Evolutionary conservation across 2,888 invertebrate species (phyloP).

Genomic region (Mactromeris polynyma): DNA sequence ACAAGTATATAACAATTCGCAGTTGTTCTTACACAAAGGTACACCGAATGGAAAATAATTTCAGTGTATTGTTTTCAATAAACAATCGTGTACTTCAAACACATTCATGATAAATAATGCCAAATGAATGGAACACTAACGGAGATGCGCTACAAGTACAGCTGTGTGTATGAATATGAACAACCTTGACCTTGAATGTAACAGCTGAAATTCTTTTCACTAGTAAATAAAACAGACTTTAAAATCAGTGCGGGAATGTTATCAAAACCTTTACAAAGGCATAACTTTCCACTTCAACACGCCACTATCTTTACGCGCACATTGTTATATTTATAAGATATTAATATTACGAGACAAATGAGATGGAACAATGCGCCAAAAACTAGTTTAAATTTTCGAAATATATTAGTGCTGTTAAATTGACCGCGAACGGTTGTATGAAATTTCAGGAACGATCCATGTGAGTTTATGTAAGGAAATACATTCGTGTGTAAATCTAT

Average conservation of each 20-base stretch:
- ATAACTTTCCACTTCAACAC: neutral
- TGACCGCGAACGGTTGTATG: too few species aligned
- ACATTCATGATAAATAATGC: neutral
- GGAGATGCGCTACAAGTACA: neutral
- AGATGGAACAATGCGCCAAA: too few species aligned
- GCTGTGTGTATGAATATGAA: neutral
- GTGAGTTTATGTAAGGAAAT: too few species aligned
- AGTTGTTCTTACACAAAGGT: too few species aligned
- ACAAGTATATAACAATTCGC: too few species aligned
- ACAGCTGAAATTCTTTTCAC: neutral
- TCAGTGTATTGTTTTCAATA: neutral
- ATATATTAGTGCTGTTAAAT: too few species aligned
- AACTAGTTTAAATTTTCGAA: too few species aligned
- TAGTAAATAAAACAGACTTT: neutral
- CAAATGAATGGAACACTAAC: neutral
- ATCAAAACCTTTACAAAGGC: neutral
- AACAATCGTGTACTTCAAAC: neutral
- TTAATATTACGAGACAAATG: too few species aligned
- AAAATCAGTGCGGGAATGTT: neutral
- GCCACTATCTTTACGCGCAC: neutral
- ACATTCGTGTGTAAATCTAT: too few species aligned
- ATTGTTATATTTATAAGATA: neutral
- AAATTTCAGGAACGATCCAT: too few species aligned
- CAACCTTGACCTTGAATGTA: neutral
- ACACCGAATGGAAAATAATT: too few species aligned